Conservation (phyloP, 2,113 vertebrate species). For the Prunella fulvescens region DNA sequence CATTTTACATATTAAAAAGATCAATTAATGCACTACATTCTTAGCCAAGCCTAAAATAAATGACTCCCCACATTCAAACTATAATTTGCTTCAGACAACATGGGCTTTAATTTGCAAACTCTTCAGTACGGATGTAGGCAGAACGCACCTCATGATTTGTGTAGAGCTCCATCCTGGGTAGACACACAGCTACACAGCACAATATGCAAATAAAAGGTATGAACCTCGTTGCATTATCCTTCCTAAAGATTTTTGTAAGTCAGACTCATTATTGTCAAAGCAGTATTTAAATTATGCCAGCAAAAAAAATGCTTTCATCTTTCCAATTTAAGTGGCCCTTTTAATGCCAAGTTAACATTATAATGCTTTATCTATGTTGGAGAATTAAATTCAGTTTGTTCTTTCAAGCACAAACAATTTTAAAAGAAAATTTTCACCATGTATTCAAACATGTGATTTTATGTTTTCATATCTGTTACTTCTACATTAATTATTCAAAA, state of each 20-base stretch:
- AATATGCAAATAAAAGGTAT: background rate
- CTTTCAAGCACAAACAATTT: background rate
- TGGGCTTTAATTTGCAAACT: slow-evolving; percentile 10
- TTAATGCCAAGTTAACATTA: slow-evolving; percentile 25
- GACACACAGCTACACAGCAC: background rate
- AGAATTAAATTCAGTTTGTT: background rate
- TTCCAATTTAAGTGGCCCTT: background rate
- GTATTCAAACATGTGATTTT: background rate
- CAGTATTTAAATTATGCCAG: background rate
- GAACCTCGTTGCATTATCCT: background rate
- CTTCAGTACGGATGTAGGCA: background rate
- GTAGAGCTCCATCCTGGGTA: background rate
- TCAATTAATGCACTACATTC: background rate
- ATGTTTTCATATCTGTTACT: background rate
- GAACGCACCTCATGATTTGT: slow-evolving; percentile 5
- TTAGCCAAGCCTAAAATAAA: slow-evolving; percentile 6
- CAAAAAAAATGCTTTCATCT: background rate
- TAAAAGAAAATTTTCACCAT: background rate
- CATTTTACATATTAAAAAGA: background rate
- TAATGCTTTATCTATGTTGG: background rate
- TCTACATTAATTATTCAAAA: slow-evolving; percentile 38
- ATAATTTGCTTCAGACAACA: slow-evolving; percentile 23
- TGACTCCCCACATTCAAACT: background rate
- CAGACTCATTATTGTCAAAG: background rate
- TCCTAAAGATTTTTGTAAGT: background rate